These are phyloP conservation scores for Cryptus armator DNA, from an alignment of 2,888 invertebrate species.

Conservation along the genomic window DNA sequence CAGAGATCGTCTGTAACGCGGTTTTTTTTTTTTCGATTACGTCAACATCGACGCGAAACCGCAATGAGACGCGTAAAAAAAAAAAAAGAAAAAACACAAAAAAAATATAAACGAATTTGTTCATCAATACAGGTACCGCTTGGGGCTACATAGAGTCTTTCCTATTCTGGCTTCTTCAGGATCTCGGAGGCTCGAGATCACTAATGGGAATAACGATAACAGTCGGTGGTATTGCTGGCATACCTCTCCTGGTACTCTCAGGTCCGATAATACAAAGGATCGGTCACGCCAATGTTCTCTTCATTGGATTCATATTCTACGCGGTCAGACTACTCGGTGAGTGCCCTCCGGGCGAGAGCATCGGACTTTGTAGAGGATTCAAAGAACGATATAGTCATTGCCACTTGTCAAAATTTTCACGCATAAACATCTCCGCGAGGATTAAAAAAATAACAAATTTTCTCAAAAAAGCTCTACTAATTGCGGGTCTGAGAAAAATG, in stretches of 20 bases:
- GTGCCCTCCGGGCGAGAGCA: slow-evolving; percentile 1
- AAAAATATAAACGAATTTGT: neutral
- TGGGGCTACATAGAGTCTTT: slow-evolving; percentile 95
- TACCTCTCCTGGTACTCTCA: slow-evolving; percentile 91
- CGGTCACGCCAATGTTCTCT: slow-evolving; percentile 92
- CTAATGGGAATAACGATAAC: slow-evolving; percentile 94
- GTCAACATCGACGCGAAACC: slow-evolving; percentile 1
- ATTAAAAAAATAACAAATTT: no score
- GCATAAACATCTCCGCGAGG: no score
- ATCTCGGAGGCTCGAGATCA: slow-evolving; percentile 91
- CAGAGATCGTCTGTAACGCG: neutral
- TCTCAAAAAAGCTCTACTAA: no score
- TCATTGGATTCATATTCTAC: slow-evolving; percentile 92
- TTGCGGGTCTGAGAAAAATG: no score
- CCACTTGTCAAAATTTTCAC: neutral
- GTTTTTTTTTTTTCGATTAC: neutral
- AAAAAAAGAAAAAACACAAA: neutral
- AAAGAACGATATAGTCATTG: slow-evolving; percentile 7
- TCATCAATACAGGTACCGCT: slow-evolving; percentile 88
- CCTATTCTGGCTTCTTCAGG: slow-evolving; percentile 92
- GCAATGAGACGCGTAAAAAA: neutral
- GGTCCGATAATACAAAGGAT: slow-evolving; percentile 91
- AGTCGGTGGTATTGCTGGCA: slow-evolving; percentile 91
- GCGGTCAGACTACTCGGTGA: slow-evolving; percentile 90
- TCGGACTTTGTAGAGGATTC: slow-evolving; percentile 7